phyloP scores from a whole-genome alignment of 1,140 invertebrate species.

The Brachionus rotundiformis region DNA sequence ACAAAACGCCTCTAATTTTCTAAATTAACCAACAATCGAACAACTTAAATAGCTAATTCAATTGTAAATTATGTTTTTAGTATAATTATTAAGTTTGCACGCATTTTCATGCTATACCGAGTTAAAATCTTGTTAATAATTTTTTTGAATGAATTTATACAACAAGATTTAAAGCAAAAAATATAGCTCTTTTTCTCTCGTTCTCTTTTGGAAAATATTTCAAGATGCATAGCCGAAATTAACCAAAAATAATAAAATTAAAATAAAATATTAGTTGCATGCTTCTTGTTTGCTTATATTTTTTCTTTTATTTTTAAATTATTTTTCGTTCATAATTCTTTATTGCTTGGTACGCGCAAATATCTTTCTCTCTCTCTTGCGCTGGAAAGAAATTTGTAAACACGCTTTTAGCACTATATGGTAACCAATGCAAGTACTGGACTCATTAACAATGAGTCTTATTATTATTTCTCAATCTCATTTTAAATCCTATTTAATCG shows the following conservation, averaged over 20 bases:
- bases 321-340: slow-evolving; percentile 37
- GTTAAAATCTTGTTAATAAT: background rate
- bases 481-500: slow-evolving; percentile 15
- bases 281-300: slow-evolving; percentile 39
- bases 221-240: slow-evolving; percentile 39
- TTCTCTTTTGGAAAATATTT: slow-evolving; percentile 27
- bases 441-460: background rate
- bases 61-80: slow-evolving; percentile 46
- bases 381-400: background rate
- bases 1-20: background rate
- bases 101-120: slow-evolving; percentile 5
- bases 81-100: slow-evolving; percentile 19
- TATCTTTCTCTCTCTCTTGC: slow-evolving; percentile 1
- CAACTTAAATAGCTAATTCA: background rate
- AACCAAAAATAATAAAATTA: slow-evolving; percentile 30
- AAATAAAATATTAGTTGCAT: slow-evolving; percentile 46
- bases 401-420: background rate
- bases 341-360: slow-evolving; percentile 12
- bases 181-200: slow-evolving; percentile 23
- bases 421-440: slow-evolving; percentile 27
- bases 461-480: background rate
- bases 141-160: slow-evolving; percentile 44
- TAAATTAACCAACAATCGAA: background rate
- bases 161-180: slow-evolving; percentile 7
- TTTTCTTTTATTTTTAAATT: slow-evolving; percentile 23